Evolutionary conservation across 2,113 vertebrate genomes (phyloP).

Genomic region (Lycaon pictus): DNA sequence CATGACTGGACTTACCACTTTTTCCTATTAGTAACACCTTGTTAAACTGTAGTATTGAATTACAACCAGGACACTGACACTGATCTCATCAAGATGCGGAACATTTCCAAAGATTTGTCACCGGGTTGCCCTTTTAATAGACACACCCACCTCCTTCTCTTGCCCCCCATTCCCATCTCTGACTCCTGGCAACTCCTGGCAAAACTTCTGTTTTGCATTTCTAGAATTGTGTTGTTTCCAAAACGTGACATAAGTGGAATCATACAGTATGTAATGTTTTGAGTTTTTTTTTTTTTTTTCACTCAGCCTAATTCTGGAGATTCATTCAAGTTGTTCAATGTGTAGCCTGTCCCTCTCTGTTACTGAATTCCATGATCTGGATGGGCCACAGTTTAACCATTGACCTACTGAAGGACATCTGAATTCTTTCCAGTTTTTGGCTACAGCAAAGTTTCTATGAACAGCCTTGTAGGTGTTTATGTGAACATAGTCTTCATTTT

Average conservation of each 20-base stretch:
- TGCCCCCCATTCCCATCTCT: background rate
- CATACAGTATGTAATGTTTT: background rate
- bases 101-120: background rate
- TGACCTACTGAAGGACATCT: background rate
- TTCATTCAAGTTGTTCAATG: background rate
- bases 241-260: background rate
- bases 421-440: background rate
- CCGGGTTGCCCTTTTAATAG: background rate
- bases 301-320: background rate
- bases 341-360: background rate
- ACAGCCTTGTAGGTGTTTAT: background rate
- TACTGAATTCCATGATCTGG: background rate
- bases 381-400: background rate
- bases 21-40: background rate
- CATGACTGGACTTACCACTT: background rate
- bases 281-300: background rate
- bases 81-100: fast-evolving
- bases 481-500: background rate
- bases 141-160: background rate
- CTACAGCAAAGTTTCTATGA: background rate
- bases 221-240: background rate
- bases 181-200: background rate
- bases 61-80: no score
- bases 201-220: background rate
- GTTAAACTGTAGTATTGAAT: background rate